Conservation (phyloP, 2,797 vertebrate genomes). For the Oryzias sinensis region DNA sequence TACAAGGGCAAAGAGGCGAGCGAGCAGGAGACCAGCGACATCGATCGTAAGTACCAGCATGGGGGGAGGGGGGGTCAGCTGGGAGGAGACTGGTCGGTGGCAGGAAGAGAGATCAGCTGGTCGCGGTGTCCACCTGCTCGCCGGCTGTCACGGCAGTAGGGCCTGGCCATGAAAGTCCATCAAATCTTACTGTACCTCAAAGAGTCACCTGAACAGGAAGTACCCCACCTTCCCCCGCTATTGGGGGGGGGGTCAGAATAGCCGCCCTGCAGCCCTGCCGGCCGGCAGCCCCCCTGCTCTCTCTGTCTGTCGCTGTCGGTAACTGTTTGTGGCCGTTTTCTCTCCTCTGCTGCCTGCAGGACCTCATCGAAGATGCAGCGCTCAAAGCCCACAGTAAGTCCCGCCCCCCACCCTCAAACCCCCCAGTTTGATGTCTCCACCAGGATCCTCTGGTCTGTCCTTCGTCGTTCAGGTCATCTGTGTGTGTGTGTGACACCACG, state of each 20-base stretch:
- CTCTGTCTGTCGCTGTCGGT: conserved; percentile 77
- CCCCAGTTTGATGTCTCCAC: conserved; percentile 60
- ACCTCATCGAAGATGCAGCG: conserved; percentile 92
- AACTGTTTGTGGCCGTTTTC: conserved; percentile 92
- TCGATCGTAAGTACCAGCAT: conserved; percentile 92
- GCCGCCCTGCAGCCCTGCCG: conserved; percentile 29
- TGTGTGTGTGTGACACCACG: too few species aligned
- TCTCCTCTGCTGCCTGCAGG: conserved; percentile 87
- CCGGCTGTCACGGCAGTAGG: conserved; percentile 31
- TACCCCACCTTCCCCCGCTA: not conserved
- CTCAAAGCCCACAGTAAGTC: conserved; percentile 97
- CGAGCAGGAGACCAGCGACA: conserved; percentile 96
- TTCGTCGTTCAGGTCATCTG: not conserved
- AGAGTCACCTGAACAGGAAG: not conserved
- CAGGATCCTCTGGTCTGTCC: conserved; percentile 18
- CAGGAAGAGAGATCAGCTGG: conserved; percentile 66
- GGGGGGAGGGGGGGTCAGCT: conserved; percentile 4
- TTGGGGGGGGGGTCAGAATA: conserved; percentile 13
- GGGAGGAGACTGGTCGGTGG: conserved; percentile 34
- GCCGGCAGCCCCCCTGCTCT: conserved; percentile 54
- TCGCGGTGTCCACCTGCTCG: conserved; percentile 11
- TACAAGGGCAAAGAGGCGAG: conserved; percentile 99
- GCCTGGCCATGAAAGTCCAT: not conserved
- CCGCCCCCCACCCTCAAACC: conserved; percentile 3
- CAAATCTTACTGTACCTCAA: too few species aligned